These are phyloP conservation scores for Gnatocerus cornutus DNA, from an alignment of 2,888 invertebrate genomes.

Conservation along the genomic window DNA sequence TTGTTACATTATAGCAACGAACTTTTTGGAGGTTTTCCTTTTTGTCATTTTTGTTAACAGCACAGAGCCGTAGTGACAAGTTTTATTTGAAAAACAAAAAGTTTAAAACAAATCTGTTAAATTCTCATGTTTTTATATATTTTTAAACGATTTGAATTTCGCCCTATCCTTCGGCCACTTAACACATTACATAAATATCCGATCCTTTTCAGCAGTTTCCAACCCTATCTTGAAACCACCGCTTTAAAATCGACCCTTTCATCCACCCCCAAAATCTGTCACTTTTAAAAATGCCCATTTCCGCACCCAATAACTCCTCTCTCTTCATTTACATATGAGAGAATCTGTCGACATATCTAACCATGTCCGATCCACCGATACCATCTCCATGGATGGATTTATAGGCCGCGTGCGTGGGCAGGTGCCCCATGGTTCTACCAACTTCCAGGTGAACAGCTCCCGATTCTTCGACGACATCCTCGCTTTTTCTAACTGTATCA, in stretches of 20 bases:
- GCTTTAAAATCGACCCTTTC: too few species aligned
- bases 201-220: background rate
- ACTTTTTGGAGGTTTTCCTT: too few species aligned
- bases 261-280: conserved; percentile 5
- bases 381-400: conserved; percentile 63
- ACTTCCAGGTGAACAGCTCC: conserved; percentile 56
- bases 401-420: conserved; percentile 67
- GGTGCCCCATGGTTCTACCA: conserved; percentile 58
- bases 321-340: conserved; percentile 61
- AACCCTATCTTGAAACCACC: background rate
- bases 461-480: conserved; percentile 47
- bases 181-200: too few species aligned
- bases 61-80: too few species aligned
- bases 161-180: too few species aligned
- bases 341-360: conserved; percentile 60
- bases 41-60: too few species aligned
- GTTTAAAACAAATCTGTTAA: too few species aligned
- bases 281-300: conserved; percentile 30
- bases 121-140: too few species aligned
- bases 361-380: conserved; percentile 55
- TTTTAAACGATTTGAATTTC: too few species aligned
- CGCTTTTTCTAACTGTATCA: conserved; percentile 41
- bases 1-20: too few species aligned
- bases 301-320: conserved; percentile 37
- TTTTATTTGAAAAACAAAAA: too few species aligned